phyloP scores from a whole-genome alignment of 2,797 vertebrate genomes.

The Neosalanx taihuensis region DNA sequence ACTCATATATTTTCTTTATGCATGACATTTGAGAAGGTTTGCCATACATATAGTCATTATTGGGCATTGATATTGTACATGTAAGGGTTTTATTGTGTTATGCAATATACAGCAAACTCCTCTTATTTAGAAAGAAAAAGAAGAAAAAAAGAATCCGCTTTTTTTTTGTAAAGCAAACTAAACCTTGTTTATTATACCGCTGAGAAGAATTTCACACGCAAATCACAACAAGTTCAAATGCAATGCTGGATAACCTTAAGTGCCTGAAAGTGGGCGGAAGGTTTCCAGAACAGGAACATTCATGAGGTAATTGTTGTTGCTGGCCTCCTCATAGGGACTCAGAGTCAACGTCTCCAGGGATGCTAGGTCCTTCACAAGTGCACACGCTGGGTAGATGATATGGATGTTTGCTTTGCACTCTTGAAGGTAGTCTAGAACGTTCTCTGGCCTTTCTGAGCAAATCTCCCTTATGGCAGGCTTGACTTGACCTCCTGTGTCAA shows the following conservation, averaged over 20 bases:
- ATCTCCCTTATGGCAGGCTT: slow-evolving; percentile 51
- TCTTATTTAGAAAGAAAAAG: slow-evolving; percentile 67
- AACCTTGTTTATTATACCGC: slow-evolving; percentile 48
- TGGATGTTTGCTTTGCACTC: slow-evolving; percentile 32
- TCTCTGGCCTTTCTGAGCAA: slow-evolving; percentile 11
- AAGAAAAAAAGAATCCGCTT: slow-evolving; percentile 56
- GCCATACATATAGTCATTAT: slow-evolving; percentile 84
- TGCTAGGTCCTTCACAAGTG: slow-evolving; percentile 18
- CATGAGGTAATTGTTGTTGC: slow-evolving; percentile 46
- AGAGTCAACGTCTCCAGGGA: slow-evolving; percentile 32
- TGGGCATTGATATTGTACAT: slow-evolving; percentile 92
- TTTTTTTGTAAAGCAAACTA: slow-evolving; percentile 64
- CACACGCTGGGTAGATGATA: slow-evolving; percentile 14
- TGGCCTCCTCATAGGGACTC: slow-evolving; percentile 21
- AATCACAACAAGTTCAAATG: slow-evolving; percentile 42
- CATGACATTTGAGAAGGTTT: slow-evolving; percentile 84
- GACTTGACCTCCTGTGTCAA: slow-evolving; percentile 49
- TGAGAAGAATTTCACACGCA: slow-evolving; percentile 46
- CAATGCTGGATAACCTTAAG: slow-evolving; percentile 77
- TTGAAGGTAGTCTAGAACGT: slow-evolving; percentile 16
- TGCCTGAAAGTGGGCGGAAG: slow-evolving; percentile 70
- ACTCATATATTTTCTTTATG: slow-evolving; percentile 82
- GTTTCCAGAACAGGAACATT: slow-evolving; percentile 72
- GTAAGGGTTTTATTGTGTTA: slow-evolving; percentile 81
- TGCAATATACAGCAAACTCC: slow-evolving; percentile 79